These are phyloP conservation scores for Pelmatolapia mariae DNA, from an alignment of 2,113 vertebrate species.

Conservation along the genomic window DNA sequence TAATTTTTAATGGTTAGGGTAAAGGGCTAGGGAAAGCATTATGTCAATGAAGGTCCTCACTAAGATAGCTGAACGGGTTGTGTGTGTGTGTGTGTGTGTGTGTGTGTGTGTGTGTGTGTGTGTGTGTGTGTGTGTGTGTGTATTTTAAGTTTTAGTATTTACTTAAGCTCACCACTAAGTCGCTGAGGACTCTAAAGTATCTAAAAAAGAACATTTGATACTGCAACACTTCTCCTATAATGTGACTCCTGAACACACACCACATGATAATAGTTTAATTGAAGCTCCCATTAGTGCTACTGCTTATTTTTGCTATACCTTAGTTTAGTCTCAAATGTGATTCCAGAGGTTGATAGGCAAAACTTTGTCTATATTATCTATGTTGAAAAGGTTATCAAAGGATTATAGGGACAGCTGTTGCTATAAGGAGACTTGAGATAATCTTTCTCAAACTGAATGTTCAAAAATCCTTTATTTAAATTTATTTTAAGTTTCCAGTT, in stretches of 20 bases:
- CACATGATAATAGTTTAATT: no score
- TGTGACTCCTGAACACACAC: background rate
- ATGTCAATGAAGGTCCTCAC: no score
- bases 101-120: no score
- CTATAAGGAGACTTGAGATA: background rate
- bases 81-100: background rate
- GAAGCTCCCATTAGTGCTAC: background rate
- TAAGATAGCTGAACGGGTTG: no score
- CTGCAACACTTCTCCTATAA: background rate
- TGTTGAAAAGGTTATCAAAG: background rate
- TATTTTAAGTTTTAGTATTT: background rate
- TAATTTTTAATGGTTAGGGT: no score
- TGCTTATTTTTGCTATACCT: background rate
- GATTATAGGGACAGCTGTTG: background rate
- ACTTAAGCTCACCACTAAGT: background rate
- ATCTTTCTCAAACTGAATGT: background rate
- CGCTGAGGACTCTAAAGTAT: background rate
- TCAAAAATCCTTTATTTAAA: background rate
- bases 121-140: background rate
- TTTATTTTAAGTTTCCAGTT: background rate
- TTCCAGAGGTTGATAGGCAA: background rate
- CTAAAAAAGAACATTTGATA: background rate
- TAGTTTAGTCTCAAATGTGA: background rate
- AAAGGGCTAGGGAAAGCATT: no score
- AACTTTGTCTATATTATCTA: no score